A percentile compares a stretch with the other conserved stretches of the same genome.
These are phyloP conservation scores for Leiothrix lutea DNA, from an alignment of 2,113 vertebrate genomes.

Conservation along the genomic window DNA sequence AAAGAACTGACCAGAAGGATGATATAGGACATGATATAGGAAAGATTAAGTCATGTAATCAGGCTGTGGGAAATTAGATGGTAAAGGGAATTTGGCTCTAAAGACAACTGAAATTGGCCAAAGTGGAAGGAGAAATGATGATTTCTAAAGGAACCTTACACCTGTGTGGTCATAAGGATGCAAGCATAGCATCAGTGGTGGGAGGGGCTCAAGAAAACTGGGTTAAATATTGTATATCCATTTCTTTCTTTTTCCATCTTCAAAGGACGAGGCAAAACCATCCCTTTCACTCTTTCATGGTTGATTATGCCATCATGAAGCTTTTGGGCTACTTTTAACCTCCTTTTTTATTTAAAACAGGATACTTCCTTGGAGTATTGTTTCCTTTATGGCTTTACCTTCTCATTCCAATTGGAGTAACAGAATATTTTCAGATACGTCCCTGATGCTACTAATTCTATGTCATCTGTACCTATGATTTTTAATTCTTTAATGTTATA, in stretches of 20 bases:
- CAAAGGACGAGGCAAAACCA: not conserved
- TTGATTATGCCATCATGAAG: not conserved
- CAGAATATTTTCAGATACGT: fast-evolving
- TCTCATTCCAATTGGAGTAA: not conserved
- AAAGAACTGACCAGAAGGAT: no score
- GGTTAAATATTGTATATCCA: not conserved
- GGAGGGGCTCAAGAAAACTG: not conserved
- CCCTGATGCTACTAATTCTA: not conserved
- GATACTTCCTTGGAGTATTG: not conserved
- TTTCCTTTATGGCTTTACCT: not conserved
- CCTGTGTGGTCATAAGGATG: not conserved
- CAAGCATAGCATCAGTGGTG: not conserved
- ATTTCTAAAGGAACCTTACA: not conserved
- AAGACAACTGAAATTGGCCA: not conserved
- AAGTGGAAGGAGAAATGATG: not conserved
- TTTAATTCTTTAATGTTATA: not conserved
- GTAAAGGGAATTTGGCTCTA: not conserved
- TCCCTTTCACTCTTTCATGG: not conserved
- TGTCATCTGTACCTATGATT: not conserved
- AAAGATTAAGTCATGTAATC: not conserved
- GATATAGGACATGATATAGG: not conserved
- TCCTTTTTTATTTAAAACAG: not conserved
- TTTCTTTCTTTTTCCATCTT: not conserved
- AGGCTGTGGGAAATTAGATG: not conserved
- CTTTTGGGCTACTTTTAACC: not conserved